Evolutionary conservation across 2,888 invertebrate genomes (phyloP), one percentile per base, ranked within the genome.

Genomic region (Eupithecia dodoneata): DNA sequence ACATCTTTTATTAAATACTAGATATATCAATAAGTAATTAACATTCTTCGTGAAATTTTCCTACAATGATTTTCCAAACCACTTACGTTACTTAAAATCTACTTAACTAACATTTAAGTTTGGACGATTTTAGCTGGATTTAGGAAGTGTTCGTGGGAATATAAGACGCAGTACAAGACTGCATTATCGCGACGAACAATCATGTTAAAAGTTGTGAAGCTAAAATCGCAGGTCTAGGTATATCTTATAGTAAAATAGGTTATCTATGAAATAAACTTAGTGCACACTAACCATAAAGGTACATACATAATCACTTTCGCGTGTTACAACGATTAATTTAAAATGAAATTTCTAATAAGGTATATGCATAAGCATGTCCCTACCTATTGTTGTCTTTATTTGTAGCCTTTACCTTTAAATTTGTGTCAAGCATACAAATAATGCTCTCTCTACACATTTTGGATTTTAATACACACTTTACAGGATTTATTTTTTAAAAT

Each of bases 251-350:
- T 66, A 89, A 84, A 87, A 85, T 86, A 80, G 65, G 73, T 71
- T 82, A 87, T 71, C 44, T 71, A 83, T 83, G 81, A 83, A 85
- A 86, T 87, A 87, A 88, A 84, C 88, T 90, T 91, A 92, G 88
- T 90, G 90, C 91, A 90, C 86, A 90, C 89, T 92, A 92, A 88
- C 84, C 85, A 97, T 92, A 90, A 81, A 94, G 52, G 18, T 66
- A 84, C 47, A 47, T 55, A 84, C 18, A 59, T 59, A 9, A 9
- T 96, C 96, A 85, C 95, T 96, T 87, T 96, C 96, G 76, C 92
- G 95, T 81, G 95, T 95, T 84, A 95, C 81, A 88, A 96, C 95
- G 85, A 96, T 97, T 91, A 92, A 93, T 93, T 93, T 86, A 87
- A 90, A 82, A 85, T 85, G 87, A 87, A 88, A 87, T 79, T 87